Conservation (phyloP, 2,797 vertebrate species). For the Mus minutoides region DNA sequence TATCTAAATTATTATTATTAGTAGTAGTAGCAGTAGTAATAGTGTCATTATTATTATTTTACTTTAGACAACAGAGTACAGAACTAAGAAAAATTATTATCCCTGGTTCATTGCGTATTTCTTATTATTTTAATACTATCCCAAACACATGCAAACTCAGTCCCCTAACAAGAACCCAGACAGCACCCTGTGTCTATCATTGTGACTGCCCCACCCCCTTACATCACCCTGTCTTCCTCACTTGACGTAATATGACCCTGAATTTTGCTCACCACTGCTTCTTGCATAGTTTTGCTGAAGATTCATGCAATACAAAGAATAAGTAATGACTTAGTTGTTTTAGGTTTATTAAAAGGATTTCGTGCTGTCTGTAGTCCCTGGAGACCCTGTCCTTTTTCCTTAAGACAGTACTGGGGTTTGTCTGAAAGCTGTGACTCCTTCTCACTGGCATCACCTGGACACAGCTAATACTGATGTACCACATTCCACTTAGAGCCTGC, state of each 20-base stretch:
- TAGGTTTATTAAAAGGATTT: neutral
- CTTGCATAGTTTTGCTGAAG: neutral
- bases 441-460: neutral
- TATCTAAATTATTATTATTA: neutral
- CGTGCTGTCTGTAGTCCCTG: neutral
- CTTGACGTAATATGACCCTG: neutral
- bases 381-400: neutral
- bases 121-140: slow-evolving; percentile 10
- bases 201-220: rapidly evolving
- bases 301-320: neutral
- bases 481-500: neutral
- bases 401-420: neutral
- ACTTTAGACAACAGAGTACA: neutral
- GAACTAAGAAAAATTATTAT: neutral
- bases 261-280: neutral
- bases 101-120: neutral
- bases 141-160: neutral
- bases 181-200: neutral
- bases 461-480: neutral
- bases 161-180: neutral
- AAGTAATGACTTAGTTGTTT: neutral
- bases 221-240: neutral
- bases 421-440: neutral
- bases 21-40: neutral
- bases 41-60: neutral